Evolutionary conservation across 2,888 invertebrate species (phyloP).

Genomic region (Drosophila merina): DNA sequence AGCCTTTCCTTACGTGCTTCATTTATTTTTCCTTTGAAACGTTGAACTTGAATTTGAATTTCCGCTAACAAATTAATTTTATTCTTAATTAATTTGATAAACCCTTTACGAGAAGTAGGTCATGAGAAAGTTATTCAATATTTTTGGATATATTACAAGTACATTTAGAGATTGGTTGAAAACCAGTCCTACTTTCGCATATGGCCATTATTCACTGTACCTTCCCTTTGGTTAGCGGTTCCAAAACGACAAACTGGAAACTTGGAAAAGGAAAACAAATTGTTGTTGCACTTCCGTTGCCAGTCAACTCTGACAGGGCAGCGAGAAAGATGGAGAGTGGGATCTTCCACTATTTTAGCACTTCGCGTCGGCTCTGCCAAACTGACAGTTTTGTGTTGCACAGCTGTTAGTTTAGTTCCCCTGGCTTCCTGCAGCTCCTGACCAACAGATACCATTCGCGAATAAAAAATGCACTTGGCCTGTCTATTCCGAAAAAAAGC

Average conservation of each 20-base stretch:
- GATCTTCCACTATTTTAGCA: constrained; percentile 50
- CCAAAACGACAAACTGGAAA: constrained; percentile 35
- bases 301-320: constrained; percentile 45
- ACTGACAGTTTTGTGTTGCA: constrained; percentile 74
- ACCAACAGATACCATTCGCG: constrained; percentile 43
- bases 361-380: constrained; percentile 46
- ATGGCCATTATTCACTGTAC: constrained; percentile 31
- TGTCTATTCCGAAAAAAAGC: constrained; percentile 29
- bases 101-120: too few relatives aligned
- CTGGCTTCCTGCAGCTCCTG: constrained; percentile 14
- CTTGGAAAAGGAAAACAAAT: constrained; percentile 48
- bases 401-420: constrained; percentile 48
- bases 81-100: too few relatives aligned
- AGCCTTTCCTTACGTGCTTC: constrained; percentile 54
- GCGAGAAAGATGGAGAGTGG: constrained; percentile 46
- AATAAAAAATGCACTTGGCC: constrained; percentile 44
- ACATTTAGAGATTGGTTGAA: not conserved
- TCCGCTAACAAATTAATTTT: constrained; percentile 39
- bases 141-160: too few relatives aligned
- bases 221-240: constrained; percentile 26
- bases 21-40: constrained; percentile 21
- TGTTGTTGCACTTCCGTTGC: constrained; percentile 64
- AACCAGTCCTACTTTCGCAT: constrained; percentile 2
- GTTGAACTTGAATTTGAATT: constrained; percentile 36
- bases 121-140: too few relatives aligned